Base-by-base conservation (phyloP, 2,113 vertebrate species). In the Coptodon bakossiorum region DNA sequence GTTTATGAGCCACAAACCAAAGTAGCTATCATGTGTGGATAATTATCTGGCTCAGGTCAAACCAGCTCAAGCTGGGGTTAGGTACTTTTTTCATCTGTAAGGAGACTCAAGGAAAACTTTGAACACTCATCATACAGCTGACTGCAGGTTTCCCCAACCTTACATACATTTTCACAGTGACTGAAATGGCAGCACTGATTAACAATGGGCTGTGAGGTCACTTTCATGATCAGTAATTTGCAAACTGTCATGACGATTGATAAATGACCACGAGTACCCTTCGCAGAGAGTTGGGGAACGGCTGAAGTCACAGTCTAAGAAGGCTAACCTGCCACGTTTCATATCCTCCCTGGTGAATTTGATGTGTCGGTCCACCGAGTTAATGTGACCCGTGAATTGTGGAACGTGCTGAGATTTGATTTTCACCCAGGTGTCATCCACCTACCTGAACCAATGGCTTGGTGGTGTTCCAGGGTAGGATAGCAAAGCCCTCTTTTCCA, bases 391-490 rank as follows among this genome's bases (percentile, higher is more conserved):
- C 7, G 34, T 36, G 56, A 59, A 59, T 3, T 59, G 24, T 59
- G 4, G 1, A 0, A 59, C 24, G 2, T 59, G 24, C 24, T 59
- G 56, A 29, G 24, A 29, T 59, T 59, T 59, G 56, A 59, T 59
- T 29, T 59, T 3, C 11, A 56, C 6, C 11, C 54, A 56, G 54
- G 24, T 57, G 54, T 57, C 54, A 3, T 57, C 54, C 54, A 56
- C 52, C 22, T 0, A 0, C 0, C 1, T 29, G 54, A 57, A 29
- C 54, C 24, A 56, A 3, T 1, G 54, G 0, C 6, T 56, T 56
- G 22, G 54, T 56, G 54, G 12, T 57, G 54, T 29, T 29, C 54
- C 54, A 57, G 54, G 24, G 12, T 57, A 31, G 29, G 29, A 31
- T 6, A 31, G 54, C 54, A 57, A 14, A 27, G 54, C 54, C 54